Conservation (phyloP, 2,797 vertebrate species). For the Coregonus sp. region DNA sequence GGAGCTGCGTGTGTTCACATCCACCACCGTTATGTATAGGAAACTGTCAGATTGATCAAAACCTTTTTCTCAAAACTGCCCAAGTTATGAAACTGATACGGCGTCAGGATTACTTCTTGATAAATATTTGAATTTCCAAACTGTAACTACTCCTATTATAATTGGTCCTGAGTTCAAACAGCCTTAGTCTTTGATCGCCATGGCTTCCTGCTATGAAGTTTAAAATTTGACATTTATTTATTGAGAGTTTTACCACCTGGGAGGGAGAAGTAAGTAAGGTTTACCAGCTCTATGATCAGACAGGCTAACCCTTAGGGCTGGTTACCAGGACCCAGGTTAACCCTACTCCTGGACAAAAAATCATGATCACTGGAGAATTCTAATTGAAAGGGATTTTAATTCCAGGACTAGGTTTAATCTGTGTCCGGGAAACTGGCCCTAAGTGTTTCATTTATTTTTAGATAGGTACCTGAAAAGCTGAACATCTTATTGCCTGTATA, state of each 20-base stretch:
- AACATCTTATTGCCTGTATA: neutral
- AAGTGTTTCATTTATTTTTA: neutral
- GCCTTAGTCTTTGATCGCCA: constrained; percentile 56
- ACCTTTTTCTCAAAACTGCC: constrained; percentile 32
- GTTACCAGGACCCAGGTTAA: neutral
- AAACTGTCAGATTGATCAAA: constrained; percentile 59
- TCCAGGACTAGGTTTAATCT: neutral
- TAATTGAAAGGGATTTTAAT: neutral
- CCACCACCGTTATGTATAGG: constrained; percentile 43
- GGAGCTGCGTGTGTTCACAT: constrained; percentile 44
- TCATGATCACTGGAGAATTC: neutral
- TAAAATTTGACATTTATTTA: constrained; percentile 68
- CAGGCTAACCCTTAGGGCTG: neutral
- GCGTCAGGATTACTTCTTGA: constrained; percentile 63
- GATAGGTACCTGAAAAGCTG: neutral
- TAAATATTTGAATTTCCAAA: constrained; percentile 70
- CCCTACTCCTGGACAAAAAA: neutral
- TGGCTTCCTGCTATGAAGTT: constrained; percentile 51
- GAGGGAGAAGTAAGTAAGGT: neutral
- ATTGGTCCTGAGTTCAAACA: constrained; percentile 65
- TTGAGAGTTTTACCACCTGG: constrained; percentile 63
- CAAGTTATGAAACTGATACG: constrained; percentile 62
- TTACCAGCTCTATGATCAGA: constrained; percentile 1
- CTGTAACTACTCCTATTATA: constrained; percentile 56
- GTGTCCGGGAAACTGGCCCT: neutral